These are phyloP conservation scores for Scytalopus superciliaris DNA, from an alignment of 2,113 vertebrate genomes.

Conservation along the genomic window DNA sequence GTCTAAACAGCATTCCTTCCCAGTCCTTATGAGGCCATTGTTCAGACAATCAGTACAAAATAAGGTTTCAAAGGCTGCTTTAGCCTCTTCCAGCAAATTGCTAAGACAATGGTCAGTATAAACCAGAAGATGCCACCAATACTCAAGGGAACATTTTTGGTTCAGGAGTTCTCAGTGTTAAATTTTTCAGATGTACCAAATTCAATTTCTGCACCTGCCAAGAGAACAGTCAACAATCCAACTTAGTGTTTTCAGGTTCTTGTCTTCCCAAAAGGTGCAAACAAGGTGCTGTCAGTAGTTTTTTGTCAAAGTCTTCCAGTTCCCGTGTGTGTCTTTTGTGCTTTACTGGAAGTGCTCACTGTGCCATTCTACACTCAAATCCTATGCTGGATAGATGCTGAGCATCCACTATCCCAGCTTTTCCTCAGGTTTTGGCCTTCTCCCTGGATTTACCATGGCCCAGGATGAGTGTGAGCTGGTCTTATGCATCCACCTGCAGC, in stretches of 20 bases:
- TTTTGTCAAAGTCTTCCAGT: neutral
- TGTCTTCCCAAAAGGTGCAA: neutral
- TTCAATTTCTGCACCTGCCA: neutral
- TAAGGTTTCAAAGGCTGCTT: neutral
- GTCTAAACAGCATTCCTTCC: neutral
- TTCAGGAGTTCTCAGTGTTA: neutral
- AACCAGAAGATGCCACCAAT: neutral
- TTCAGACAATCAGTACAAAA: neutral
- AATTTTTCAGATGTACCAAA: neutral
- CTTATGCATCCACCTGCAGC: neutral
- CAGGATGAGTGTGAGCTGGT: neutral
- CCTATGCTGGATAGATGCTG: neutral
- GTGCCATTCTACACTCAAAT: neutral
- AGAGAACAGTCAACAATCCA: neutral
- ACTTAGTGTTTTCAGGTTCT: neutral
- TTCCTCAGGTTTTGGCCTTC: neutral
- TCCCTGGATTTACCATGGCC: neutral
- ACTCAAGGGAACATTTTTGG: neutral
- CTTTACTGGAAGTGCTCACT: neutral
- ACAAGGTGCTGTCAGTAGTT: neutral
- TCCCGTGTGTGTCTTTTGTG: neutral
- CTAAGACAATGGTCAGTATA: neutral
- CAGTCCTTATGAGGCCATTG: neutral
- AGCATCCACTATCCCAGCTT: neutral
- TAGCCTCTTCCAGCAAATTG: neutral